A percentile compares a stretch with the other conserved stretches of the same genome.
Evolutionary conservation across 2,113 vertebrate genomes (phyloP).

Genomic region (Anguilla japonica): DNA sequence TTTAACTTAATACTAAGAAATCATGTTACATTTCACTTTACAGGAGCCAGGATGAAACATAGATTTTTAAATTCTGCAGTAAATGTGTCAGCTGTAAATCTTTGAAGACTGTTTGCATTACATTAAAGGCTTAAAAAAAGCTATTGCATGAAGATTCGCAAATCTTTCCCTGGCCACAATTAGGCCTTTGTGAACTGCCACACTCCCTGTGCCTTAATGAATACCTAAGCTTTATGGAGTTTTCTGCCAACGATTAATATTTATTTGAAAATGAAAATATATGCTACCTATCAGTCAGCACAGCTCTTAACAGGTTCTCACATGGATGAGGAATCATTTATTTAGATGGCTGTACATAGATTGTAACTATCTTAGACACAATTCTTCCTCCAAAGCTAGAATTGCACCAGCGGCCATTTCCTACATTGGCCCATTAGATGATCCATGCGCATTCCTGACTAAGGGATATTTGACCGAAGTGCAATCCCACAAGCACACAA

Average conservation of each 20-base stretch:
- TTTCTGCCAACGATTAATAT: constrained; percentile 42
- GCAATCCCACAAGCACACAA: not conserved
- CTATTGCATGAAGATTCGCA: constrained; percentile 47
- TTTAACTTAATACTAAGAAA: constrained; percentile 37
- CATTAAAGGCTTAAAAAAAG: constrained; percentile 60
- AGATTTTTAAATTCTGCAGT: constrained; percentile 58
- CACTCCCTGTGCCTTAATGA: constrained; percentile 53
- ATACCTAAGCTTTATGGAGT: constrained; percentile 47
- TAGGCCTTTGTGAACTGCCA: constrained; percentile 57
- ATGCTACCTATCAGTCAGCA: constrained; percentile 1
- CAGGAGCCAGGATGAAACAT: constrained; percentile 57
- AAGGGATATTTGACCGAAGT: not conserved
- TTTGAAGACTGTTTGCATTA: constrained; percentile 64
- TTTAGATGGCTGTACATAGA: not conserved
- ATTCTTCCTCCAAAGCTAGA: constrained; percentile 3
- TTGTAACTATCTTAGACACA: constrained; percentile 4
- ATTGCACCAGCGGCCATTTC: not conserved
- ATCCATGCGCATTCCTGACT: not conserved
- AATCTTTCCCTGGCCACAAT: constrained; percentile 57
- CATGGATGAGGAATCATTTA: not conserved
- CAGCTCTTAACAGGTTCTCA: constrained; percentile 39
- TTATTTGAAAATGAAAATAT: constrained; percentile 22
- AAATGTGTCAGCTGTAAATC: constrained; percentile 65
- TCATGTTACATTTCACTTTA: constrained; percentile 54
- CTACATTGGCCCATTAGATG: not conserved